Percentiles rank a stretch among this genome's conserved stretches.
phyloP scores from a whole-genome alignment of 2,888 invertebrate species.

The Cyrtodaria siliqua region DNA sequence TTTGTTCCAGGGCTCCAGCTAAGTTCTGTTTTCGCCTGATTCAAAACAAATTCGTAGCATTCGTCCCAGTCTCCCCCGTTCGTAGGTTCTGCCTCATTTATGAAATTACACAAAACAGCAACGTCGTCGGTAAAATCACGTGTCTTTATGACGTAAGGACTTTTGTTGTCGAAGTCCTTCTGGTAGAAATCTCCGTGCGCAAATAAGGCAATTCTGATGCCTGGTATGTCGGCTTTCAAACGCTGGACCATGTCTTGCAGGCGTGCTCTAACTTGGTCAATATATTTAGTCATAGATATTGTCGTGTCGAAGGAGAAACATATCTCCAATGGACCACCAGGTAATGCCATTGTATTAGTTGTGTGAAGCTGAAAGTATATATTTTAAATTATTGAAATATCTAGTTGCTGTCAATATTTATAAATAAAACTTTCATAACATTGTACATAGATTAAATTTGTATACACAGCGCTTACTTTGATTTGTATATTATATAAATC shows the following conservation, averaged over 20 bases:
- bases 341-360: conserved; percentile 22
- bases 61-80: conserved; percentile 74
- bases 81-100: conserved; percentile 57
- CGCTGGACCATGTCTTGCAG: conserved; percentile 38
- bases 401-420: too few species aligned
- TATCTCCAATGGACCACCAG: conserved; percentile 31
- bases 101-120: conserved; percentile 64
- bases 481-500: too few species aligned
- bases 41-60: conserved; percentile 77
- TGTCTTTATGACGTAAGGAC: conserved; percentile 66
- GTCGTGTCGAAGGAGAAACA: conserved; percentile 44
- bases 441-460: too few species aligned
- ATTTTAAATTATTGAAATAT: too few species aligned
- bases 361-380: too few species aligned
- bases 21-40: conserved; percentile 62
- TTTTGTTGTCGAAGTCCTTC: conserved; percentile 64
- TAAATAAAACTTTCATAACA: too few species aligned
- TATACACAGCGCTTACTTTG: too few species aligned
- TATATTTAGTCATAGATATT: conserved; percentile 30
- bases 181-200: conserved; percentile 82
- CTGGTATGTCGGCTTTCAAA: conserved; percentile 39
- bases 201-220: conserved; percentile 79
- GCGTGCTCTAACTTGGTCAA: conserved; percentile 30
- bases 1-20: conserved; percentile 72
- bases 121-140: conserved; percentile 70